A percentile compares a stretch with the other conserved stretches of the same genome.
These are phyloP conservation scores for Diphyllodes magnificus DNA, from an alignment of 2,113 vertebrate genomes.

Conservation along the genomic window DNA sequence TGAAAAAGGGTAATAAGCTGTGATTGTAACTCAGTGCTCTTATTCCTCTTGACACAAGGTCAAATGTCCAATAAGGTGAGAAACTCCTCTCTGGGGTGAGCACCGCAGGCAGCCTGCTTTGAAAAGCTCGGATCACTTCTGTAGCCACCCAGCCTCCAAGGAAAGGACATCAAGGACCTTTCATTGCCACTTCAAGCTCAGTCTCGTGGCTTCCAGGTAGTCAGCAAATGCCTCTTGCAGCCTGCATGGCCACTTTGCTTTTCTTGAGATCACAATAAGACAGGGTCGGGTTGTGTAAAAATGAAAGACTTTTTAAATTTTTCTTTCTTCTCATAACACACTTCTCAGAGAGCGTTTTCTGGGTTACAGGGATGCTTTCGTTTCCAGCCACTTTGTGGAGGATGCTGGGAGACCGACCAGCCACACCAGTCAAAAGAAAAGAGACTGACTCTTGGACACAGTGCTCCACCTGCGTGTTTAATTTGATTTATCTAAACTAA, in stretches of 20 bases:
- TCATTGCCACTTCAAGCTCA: background rate
- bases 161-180: background rate
- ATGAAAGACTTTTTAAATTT: background rate
- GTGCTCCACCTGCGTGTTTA: background rate
- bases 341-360: background rate
- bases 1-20: background rate
- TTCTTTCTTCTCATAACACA: background rate
- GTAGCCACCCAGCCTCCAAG: background rate
- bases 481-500: background rate
- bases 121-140: background rate
- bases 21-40: background rate
- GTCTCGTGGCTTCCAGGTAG: rapidly evolving
- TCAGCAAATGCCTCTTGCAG: background rate
- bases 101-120: background rate
- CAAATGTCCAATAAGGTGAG: background rate
- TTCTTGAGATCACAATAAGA: background rate
- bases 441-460: background rate
- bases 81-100: background rate
- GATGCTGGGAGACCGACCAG: background rate
- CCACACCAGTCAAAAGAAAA: background rate
- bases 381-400: background rate
- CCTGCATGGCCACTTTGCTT: background rate
- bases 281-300: background rate
- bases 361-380: background rate
- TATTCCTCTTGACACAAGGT: background rate